These are phyloP conservation scores for Rousettus madagascariensis DNA, from an alignment of 2,797 vertebrate species.

Conservation along the genomic window DNA sequence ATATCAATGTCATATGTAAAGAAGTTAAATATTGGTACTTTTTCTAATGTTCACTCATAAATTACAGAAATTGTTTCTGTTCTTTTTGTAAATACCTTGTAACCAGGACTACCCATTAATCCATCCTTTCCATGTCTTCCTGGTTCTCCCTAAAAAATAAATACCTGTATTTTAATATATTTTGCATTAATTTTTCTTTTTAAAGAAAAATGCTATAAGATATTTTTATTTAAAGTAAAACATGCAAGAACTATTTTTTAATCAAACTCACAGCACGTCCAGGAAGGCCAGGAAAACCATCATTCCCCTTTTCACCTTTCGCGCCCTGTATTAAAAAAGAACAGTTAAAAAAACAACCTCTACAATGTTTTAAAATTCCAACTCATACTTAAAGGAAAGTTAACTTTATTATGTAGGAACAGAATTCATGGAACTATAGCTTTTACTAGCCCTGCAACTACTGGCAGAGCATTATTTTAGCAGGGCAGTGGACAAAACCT, in stretches of 20 bases:
- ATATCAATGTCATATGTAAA: background rate
- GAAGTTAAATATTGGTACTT: background rate
- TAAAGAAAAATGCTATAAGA: background rate
- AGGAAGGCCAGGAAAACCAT: slow-evolving; percentile 90
- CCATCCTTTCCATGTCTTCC: slow-evolving; percentile 93
- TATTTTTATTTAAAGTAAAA: slow-evolving; percentile 30
- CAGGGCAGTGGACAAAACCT: background rate
- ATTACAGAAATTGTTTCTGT: background rate
- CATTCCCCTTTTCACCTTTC: slow-evolving; percentile 91
- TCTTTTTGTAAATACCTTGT: slow-evolving; percentile 89
- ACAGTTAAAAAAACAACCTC: background rate
- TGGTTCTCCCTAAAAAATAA: slow-evolving; percentile 88
- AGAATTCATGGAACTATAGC: background rate
- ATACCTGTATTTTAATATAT: background rate
- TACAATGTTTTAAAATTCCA: background rate
- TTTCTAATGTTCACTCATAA: background rate
- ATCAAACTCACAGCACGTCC: slow-evolving; percentile 89
- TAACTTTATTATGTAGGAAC: background rate
- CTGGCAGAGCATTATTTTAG: background rate
- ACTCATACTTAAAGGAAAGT: background rate
- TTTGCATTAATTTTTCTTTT: background rate
- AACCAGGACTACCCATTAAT: slow-evolving; percentile 88
- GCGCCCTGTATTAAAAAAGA: slow-evolving; percentile 87
- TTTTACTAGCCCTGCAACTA: background rate
- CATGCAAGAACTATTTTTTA: background rate